Evolutionary conservation across 1,140 invertebrate species (phyloP).

Genomic region (Saccostrea glomerata): DNA sequence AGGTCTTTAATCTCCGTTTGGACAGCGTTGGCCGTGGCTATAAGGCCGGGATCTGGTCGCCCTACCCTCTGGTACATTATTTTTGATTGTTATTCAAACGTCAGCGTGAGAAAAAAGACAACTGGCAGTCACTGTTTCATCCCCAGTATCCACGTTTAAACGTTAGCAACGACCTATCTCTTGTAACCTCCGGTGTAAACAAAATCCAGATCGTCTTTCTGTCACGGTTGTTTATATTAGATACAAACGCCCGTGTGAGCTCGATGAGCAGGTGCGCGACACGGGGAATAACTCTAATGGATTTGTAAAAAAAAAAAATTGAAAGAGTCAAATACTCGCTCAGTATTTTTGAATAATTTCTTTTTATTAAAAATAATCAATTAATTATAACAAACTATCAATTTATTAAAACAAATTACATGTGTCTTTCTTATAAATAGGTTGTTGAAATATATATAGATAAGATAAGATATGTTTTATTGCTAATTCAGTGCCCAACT

Average conservation of each 20-base stretch:
- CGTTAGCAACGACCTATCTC: conserved; percentile 52
- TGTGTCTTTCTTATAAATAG: no score
- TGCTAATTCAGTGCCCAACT: no score
- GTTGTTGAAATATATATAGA: no score
- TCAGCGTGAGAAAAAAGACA: conserved; percentile 23
- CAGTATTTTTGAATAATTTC: no score
- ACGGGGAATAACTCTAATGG: not conserved
- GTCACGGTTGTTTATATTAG: conserved; percentile 32
- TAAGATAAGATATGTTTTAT: no score
- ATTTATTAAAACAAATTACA: no score
- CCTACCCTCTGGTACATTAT: conserved; percentile 41
- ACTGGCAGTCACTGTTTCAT: conserved; percentile 44
- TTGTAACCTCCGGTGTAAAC: conserved; percentile 41
- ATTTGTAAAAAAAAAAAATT: no score
- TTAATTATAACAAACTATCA: no score
- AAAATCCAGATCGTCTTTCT: conserved; percentile 34
- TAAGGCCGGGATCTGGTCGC: conserved; percentile 41
- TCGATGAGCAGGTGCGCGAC: conserved; percentile 40
- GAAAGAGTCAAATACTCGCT: no score
- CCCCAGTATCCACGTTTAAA: conserved; percentile 40
- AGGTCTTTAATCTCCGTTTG: conserved; percentile 66
- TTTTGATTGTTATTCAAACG: not conserved
- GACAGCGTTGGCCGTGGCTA: conserved; percentile 44
- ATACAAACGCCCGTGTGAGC: conserved; percentile 37
- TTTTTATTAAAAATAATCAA: no score